These are phyloP conservation scores for Nineta flava DNA, from an alignment of 2,888 invertebrate species.

Conservation along the genomic window DNA sequence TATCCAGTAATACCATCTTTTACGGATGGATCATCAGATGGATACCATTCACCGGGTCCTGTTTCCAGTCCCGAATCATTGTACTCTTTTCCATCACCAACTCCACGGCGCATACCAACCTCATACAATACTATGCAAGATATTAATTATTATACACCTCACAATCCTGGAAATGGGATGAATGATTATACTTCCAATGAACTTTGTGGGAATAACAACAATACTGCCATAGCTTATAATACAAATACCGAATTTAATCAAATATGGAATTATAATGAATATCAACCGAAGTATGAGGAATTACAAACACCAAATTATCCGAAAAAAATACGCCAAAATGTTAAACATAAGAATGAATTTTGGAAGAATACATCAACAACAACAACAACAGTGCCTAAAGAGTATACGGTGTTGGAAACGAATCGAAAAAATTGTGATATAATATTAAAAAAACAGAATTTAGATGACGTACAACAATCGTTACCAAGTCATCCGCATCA, in stretches of 20 bases:
- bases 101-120: neutral
- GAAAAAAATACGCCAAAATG: neutral
- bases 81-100: conserved; percentile 6
- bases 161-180: neutral
- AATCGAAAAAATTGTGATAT: neutral
- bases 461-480: too few relatives aligned
- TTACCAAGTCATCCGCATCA: too few relatives aligned
- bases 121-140: neutral
- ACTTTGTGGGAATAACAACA: neutral
- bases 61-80: conserved; percentile 22
- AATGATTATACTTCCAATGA: neutral
- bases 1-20: too few relatives aligned
- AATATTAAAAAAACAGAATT: too few relatives aligned
- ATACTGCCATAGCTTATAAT: neutral
- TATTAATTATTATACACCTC: neutral
- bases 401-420: conserved; percentile 1
- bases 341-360: conserved; percentile 10
- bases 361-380: conserved; percentile 22
- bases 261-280: conserved; percentile 4
- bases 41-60: conserved; percentile 22
- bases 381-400: neutral
- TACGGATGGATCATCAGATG: conserved; percentile 24
- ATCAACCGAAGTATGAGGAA: conserved; percentile 1
- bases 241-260: conserved; percentile 2
- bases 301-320: neutral